A percentile compares a stretch with the other conserved stretches of the same genome.
phyloP scores from a whole-genome alignment of 2,888 invertebrate species.

The Liodrosophila aerea region DNA sequence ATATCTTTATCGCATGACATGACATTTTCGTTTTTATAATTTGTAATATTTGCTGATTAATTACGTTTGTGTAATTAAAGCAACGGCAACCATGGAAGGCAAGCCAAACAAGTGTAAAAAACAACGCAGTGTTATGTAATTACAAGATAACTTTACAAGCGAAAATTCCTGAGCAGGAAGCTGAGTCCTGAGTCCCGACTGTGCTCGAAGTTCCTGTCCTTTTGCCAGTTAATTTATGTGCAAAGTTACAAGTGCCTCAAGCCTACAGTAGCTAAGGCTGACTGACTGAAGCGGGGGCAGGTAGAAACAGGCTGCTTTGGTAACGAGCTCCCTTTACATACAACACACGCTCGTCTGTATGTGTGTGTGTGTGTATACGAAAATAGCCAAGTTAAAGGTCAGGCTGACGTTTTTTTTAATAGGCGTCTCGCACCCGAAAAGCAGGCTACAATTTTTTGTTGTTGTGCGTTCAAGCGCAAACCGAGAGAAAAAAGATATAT shows the following conservation, averaged over 20 bases:
- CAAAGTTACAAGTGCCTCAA: slow-evolving; percentile 73
- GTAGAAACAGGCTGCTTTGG: slow-evolving; percentile 13
- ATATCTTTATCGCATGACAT: not conserved
- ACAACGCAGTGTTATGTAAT: slow-evolving; percentile 57
- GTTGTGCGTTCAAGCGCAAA: slow-evolving; percentile 18
- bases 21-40: not conserved
- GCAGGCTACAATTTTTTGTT: slow-evolving; percentile 30
- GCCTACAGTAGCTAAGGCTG: slow-evolving; percentile 29
- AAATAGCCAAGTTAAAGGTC: slow-evolving; percentile 51
- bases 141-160: slow-evolving; percentile 65
- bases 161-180: slow-evolving; percentile 40
- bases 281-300: no score
- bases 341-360: slow-evolving; percentile 13
- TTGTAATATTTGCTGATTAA: slow-evolving; percentile 59
- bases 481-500: not conserved
- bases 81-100: no score
- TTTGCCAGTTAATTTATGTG: slow-evolving; percentile 77
- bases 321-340: slow-evolving; percentile 57
- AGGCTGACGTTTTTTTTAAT: slow-evolving; percentile 48
- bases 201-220: slow-evolving; percentile 41
- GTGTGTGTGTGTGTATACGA: slow-evolving; percentile 12
- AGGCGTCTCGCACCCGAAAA: slow-evolving; percentile 28
- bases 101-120: slow-evolving; percentile 11
- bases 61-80: slow-evolving; percentile 67
- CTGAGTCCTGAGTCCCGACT: not conserved